phyloP scores from a whole-genome alignment of 2,113 vertebrate species.

The Merops nubicus region DNA sequence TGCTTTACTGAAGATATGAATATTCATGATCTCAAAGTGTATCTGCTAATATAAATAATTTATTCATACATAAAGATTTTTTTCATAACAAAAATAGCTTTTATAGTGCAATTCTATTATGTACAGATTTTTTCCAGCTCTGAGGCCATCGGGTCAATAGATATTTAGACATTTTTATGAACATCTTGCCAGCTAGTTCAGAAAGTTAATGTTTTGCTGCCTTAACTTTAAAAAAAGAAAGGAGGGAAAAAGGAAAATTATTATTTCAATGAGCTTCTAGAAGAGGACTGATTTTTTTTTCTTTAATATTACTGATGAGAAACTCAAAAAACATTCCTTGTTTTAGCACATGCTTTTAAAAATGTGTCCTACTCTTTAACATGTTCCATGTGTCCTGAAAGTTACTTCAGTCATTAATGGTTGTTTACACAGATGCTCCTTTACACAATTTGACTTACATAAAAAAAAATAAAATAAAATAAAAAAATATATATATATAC shows the following conservation, averaged over 20 bases:
- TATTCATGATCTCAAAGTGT: neutral
- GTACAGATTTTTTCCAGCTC: neutral
- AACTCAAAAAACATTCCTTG: neutral
- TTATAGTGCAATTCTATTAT: neutral
- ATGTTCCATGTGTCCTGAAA: neutral
- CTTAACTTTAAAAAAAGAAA: neutral
- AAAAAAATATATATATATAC: too few relatives aligned
- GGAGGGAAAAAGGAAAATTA: neutral
- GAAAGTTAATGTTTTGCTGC: slow-evolving; percentile 16
- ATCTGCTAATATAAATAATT: slow-evolving; percentile 16
- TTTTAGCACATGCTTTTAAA: neutral
- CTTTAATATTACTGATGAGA: neutral
- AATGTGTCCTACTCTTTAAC: neutral
- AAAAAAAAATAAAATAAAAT: too few relatives aligned
- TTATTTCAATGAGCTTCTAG: neutral
- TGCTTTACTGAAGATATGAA: neutral
- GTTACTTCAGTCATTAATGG: neutral
- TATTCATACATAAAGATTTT: neutral
- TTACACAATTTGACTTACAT: neutral
- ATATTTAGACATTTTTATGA: neutral
- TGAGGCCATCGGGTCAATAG: slow-evolving; percentile 16
- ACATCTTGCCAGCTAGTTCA: neutral
- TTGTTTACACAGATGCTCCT: neutral
- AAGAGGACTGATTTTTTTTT: neutral
- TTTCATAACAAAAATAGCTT: slow-evolving; percentile 18